phyloP scores from a whole-genome alignment of 1,140 invertebrate genomes.

The Riptortus pedestris region DNA sequence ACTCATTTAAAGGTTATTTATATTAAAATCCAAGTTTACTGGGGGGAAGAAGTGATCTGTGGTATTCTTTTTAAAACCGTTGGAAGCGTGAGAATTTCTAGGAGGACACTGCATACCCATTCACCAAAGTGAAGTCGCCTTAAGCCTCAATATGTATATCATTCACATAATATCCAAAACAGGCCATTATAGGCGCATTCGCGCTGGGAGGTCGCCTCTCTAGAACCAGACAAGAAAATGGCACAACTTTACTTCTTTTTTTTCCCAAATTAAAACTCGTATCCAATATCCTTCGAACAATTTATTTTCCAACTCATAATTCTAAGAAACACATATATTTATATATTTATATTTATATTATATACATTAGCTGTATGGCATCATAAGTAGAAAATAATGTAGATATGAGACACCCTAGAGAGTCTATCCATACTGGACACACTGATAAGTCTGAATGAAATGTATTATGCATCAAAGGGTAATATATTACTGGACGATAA shows the following conservation, averaged over 20 bases:
- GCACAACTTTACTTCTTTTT: neutral
- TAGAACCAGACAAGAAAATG: conserved; percentile 1
- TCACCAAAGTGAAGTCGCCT: too few relatives aligned
- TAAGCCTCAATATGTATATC: too few relatives aligned
- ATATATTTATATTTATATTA: too few relatives aligned
- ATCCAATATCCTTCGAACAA: conserved; percentile 1
- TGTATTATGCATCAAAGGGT: too few relatives aligned
- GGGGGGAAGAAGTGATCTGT: too few relatives aligned
- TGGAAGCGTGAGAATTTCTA: too few relatives aligned
- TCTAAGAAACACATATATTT: neutral
- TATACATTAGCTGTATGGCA: conserved; percentile 8
- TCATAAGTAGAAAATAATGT: neutral
- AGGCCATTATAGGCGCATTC: neutral
- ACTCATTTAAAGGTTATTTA: too few relatives aligned
- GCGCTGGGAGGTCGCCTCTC: neutral
- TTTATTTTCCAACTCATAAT: neutral
- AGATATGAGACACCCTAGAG: neutral
- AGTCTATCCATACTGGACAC: neutral
- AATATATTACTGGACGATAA: too few relatives aligned
- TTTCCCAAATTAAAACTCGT: too few relatives aligned
- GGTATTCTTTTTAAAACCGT: too few relatives aligned
- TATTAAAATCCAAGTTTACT: too few relatives aligned
- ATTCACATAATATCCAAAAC: neutral
- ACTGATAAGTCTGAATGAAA: neutral
- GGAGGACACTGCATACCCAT: too few relatives aligned